phyloP scores from a whole-genome alignment of 2,113 vertebrate genomes.

The Charadrius vociferus region DNA sequence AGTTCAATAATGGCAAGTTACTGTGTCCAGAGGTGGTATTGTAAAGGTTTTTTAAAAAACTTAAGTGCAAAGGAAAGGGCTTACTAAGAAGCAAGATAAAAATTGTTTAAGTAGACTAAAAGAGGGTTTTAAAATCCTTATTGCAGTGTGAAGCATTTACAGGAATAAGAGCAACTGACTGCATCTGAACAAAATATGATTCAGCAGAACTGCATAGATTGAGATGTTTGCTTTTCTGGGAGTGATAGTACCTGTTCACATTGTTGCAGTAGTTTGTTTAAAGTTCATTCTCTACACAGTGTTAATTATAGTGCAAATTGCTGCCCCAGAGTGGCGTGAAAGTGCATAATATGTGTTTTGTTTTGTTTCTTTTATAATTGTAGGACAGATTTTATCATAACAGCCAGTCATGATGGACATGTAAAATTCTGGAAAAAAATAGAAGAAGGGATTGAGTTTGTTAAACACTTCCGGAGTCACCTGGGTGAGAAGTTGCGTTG shows the following conservation, averaged over 20 bases:
- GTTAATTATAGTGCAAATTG: not conserved
- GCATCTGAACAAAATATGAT: not conserved
- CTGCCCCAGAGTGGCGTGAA: not conserved
- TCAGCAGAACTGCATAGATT: not conserved
- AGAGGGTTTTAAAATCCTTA: not conserved
- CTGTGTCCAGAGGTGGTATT: not conserved
- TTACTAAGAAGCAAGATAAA: not conserved
- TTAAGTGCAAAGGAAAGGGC: not conserved
- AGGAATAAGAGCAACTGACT: not conserved
- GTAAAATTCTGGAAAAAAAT: slow-evolving; percentile 99
- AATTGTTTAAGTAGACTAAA: not conserved
- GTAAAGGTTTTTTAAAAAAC: not conserved
- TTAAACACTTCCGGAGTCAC: slow-evolving; percentile 97
- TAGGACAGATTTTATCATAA: slow-evolving; percentile 96
- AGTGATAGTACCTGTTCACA: not conserved
- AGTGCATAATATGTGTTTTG: not conserved
- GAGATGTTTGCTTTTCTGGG: not conserved
- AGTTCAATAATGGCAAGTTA: not conserved
- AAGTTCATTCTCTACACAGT: not conserved
- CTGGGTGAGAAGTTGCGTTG: slow-evolving; percentile 77
- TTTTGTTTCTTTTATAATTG: not conserved
- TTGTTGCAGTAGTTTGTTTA: not conserved
- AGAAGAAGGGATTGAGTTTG: slow-evolving; percentile 96
- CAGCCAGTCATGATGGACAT: slow-evolving; percentile 97
- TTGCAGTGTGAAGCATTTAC: not conserved